Conservation (phyloP, 2,888 invertebrate genomes). For the Endomychus coccineus region DNA sequence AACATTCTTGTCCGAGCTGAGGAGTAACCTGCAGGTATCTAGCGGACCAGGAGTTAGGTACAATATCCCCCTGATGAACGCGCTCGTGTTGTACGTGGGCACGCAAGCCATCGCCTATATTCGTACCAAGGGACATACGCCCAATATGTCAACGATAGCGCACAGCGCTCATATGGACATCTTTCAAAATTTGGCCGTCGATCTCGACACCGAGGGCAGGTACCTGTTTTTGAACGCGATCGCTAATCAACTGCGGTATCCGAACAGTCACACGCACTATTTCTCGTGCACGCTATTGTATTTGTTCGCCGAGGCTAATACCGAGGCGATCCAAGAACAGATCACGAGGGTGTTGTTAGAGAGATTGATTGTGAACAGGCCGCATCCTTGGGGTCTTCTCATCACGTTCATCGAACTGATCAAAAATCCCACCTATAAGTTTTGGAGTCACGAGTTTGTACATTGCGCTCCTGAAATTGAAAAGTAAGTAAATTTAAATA, state of each 20-base stretch:
- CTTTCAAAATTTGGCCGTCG: constrained; percentile 97
- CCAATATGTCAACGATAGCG: constrained; percentile 96
- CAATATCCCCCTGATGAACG: constrained; percentile 95
- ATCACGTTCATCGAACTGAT: constrained; percentile 99
- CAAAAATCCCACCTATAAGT: constrained; percentile 96
- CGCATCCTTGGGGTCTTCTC: constrained; percentile 98
- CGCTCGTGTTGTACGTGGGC: constrained; percentile 94
- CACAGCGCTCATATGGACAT: constrained; percentile 99
- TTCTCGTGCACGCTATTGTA: constrained; percentile 97
- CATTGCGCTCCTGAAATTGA: constrained; percentile 99
- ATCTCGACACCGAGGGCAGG: constrained; percentile 95
- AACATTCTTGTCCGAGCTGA: constrained; percentile 87
- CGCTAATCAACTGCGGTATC: constrained; percentile 97
- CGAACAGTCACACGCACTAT: constrained; percentile 99
- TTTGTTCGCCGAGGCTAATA: constrained; percentile 94
- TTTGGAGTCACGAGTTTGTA: constrained; percentile 99
- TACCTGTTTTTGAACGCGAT: constrained; percentile 98
- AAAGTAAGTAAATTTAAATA: constrained; percentile 90
- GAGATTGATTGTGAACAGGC: constrained; percentile 93
- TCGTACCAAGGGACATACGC: constrained; percentile 82
- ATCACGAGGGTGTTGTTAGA: constrained; percentile 95
- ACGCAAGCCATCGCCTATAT: constrained; percentile 92
- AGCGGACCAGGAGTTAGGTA: constrained; percentile 56
- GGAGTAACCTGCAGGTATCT: constrained; percentile 81
- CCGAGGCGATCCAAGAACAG: constrained; percentile 97